Base-by-base conservation (phyloP, 2,113 vertebrate species). In the Empidonax alnorum region DNA sequence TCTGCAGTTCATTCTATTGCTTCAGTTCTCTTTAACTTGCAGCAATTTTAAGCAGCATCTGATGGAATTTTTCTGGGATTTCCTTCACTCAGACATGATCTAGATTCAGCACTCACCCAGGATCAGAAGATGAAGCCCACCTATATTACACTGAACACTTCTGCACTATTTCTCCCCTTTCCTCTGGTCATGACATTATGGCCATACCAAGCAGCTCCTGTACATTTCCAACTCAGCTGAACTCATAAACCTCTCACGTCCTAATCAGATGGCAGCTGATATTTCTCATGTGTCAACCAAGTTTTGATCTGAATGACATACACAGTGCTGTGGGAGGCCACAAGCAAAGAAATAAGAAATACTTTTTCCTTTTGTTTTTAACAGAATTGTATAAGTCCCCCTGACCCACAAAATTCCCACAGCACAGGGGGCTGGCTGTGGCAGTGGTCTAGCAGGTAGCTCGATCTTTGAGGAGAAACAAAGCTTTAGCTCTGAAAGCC, bases 161-260 rank as follows among this genome's bases (percentile, higher is more conserved):
- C 6, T 0, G 5, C 35, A 6, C 30, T 3, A 0, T 87, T 81
- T 62, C 50, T 86, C 41, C 77, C 4, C 0, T 30, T 61, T 42
- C 52, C 75, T 21, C 3, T 17, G 88, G 15, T 35, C 68, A 6
- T 4, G n/a, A 12, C 58, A 6, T n/a, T 23, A 13, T 14, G 35
- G 11, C 21, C 24, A 1, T 28, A 52, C 5, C 68, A 1, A 1
- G 24, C 1, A 3, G 44, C 52, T 68, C 61, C 35, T 0, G 0
- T 3, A 41, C 37, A 0, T 22, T 30, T 52, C 65, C 69, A 89
- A 1, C 55, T 2, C 17, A 84, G 37, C 65, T 68, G 80, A 72
- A 18, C 72, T 47, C 79, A 19, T 37, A 69, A 83, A 80, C 30
- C 63, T 72, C 63, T 66, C 72, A 16, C 21, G 42, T 39, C 55